Conservation (phyloP, 2,888 invertebrate genomes). For the Dinocampus coccinellae region DNA sequence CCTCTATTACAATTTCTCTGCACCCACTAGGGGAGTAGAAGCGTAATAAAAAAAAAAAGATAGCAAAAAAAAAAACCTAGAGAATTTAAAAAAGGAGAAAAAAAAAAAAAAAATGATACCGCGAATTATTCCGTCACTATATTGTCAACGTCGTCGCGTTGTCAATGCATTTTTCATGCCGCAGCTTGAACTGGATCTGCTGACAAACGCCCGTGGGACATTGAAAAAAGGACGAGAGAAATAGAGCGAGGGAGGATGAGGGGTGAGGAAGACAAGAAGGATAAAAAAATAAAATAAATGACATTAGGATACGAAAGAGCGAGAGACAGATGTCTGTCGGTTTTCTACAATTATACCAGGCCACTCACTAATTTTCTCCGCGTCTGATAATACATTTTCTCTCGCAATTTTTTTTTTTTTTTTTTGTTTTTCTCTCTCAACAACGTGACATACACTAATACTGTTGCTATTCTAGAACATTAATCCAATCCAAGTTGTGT, state of each 20-base stretch:
- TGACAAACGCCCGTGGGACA: constrained; percentile 12
- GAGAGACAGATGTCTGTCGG: constrained; percentile 36
- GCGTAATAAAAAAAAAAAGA: background rate
- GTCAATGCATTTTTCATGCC: background rate
- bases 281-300: constrained; percentile 4
- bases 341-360: constrained; percentile 48
- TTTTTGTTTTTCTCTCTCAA: background rate
- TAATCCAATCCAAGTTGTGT: constrained; percentile 33
- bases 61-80: background rate
- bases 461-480: constrained; percentile 35
- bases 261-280: constrained; percentile 18
- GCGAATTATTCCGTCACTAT: constrained; percentile 32
- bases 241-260: background rate
- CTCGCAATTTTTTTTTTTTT: constrained; percentile 32
- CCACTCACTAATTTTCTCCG: constrained; percentile 55
- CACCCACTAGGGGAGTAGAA: background rate
- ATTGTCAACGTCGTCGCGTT: constrained; percentile 24
- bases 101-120: background rate
- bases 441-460: constrained; percentile 1
- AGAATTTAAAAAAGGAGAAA: background rate
- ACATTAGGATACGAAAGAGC: constrained; percentile 24
- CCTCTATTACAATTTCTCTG: background rate
- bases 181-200: constrained; percentile 22
- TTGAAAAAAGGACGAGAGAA: background rate
- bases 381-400: constrained; percentile 54